phyloP scores from a whole-genome alignment of 2,113 vertebrate genomes.

The Antennarius striatus region DNA sequence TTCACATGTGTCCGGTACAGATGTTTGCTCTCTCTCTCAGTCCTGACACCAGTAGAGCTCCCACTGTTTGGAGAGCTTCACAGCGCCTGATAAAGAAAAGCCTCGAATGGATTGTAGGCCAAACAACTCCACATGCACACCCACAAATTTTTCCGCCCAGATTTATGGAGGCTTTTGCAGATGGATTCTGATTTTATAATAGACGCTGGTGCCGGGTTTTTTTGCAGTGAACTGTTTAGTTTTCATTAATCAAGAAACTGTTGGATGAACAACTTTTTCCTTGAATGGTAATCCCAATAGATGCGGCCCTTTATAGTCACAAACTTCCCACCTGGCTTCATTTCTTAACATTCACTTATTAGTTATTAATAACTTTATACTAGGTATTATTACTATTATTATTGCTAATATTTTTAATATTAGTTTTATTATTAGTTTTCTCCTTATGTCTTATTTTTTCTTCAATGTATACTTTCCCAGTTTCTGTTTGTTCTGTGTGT shows the following conservation, averaged over 20 bases:
- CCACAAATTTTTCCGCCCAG: not conserved
- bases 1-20: slow-evolving; percentile 41
- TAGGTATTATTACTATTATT: too few relatives aligned
- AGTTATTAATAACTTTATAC: too few relatives aligned
- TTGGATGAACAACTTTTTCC: not conserved
- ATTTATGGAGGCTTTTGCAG: not conserved
- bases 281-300: slow-evolving; percentile 4
- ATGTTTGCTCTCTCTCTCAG: slow-evolving; percentile 54
- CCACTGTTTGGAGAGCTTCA: slow-evolving; percentile 9
- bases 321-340: too few relatives aligned
- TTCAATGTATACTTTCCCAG: too few relatives aligned
- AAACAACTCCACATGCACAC: not conserved
- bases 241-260: not conserved
- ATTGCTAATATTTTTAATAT: too few relatives aligned
- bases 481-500: too few relatives aligned
- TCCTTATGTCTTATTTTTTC: too few relatives aligned
- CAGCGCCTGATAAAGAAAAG: slow-evolving; percentile 36
- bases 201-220: too few relatives aligned
- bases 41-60: slow-evolving; percentile 29
- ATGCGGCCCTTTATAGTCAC: not conserved
- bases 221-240: slow-evolving; percentile 1
- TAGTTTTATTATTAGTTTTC: too few relatives aligned
- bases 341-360: too few relatives aligned
- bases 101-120: not conserved
- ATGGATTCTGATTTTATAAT: not conserved